phyloP scores from a whole-genome alignment of 2,888 invertebrate genomes.

The Microplitis manilae region DNA sequence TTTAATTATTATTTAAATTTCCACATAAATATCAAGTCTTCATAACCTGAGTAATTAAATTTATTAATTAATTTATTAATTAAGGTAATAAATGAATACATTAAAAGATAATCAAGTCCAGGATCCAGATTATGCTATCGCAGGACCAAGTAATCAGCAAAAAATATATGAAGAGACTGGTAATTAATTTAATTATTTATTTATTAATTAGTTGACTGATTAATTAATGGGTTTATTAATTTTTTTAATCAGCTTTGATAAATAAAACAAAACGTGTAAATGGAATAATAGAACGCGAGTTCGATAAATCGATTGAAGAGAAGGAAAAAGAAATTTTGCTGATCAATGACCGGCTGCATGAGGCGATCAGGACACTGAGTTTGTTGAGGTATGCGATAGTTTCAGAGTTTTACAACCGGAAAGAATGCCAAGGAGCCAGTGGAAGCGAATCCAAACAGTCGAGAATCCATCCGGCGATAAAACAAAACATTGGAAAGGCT shows the following conservation, averaged over 20 bases:
- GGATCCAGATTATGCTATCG: slow-evolving; percentile 66
- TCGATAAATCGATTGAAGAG: slow-evolving; percentile 79
- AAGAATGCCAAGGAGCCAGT: slow-evolving; percentile 71
- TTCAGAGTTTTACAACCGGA: slow-evolving; percentile 76
- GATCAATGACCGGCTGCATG: slow-evolving; percentile 79
- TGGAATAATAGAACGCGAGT: slow-evolving; percentile 80
- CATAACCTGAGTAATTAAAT: background rate
- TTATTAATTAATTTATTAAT: background rate
- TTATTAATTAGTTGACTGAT: background rate
- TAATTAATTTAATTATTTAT: slow-evolving; percentile 42
- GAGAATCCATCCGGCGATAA: slow-evolving; percentile 83
- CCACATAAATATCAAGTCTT: background rate
- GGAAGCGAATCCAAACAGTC: slow-evolving; percentile 70
- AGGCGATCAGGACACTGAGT: slow-evolving; percentile 75
- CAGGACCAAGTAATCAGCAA: slow-evolving; percentile 59
- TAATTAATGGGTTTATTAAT: slow-evolving; percentile 28
- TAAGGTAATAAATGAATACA: slow-evolving; percentile 55
- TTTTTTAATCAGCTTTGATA: slow-evolving; percentile 55
- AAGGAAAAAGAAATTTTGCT: slow-evolving; percentile 82
- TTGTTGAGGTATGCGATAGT: slow-evolving; percentile 76
- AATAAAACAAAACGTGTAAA: slow-evolving; percentile 73
- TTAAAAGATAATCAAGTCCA: slow-evolving; percentile 56
- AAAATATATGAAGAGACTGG: slow-evolving; percentile 65
- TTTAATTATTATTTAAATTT: background rate
- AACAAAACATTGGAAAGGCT: slow-evolving; percentile 79